Conservation (phyloP, 2,113 vertebrate genomes). For the Protomyctophum bolini region DNA sequence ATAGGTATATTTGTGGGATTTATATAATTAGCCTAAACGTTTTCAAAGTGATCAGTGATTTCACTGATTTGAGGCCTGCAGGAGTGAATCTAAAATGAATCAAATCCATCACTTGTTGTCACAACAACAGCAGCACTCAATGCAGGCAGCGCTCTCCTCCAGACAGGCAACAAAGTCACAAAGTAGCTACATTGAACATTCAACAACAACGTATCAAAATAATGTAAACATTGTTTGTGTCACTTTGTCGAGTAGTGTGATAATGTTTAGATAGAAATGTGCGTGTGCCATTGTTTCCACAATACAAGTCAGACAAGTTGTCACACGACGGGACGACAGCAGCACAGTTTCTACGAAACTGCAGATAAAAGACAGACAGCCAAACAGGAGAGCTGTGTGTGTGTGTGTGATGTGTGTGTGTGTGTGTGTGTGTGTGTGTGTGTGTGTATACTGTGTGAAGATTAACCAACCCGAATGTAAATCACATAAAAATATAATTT, state of each 20-base stretch:
- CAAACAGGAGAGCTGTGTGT: neutral
- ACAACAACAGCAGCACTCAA: too few relatives aligned
- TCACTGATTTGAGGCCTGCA: too few relatives aligned
- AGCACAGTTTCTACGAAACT: conserved; percentile 74
- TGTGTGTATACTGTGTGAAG: neutral
- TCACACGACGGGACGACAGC: conserved; percentile 33
- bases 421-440: too few relatives aligned
- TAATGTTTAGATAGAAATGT: neutral
- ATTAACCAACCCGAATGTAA: neutral
- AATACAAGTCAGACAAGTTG: conserved; percentile 32
- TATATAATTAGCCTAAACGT: too few relatives aligned
- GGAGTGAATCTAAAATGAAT: too few relatives aligned
- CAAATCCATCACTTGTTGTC: too few relatives aligned
- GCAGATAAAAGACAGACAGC: conserved; percentile 26
- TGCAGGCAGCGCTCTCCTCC: neutral
- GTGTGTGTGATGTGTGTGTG: too few relatives aligned
- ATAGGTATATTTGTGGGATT: too few relatives aligned
- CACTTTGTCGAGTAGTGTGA: too few relatives aligned
- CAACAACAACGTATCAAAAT: neutral
- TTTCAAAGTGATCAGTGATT: too few relatives aligned
- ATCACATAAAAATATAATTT: too few relatives aligned
- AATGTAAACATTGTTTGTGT: neutral
- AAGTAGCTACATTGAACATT: neutral
- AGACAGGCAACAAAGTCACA: neutral
- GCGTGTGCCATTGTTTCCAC: conserved; percentile 46